A percentile compares a stretch with the other conserved stretches of the same genome.
Evolutionary conservation across 2,888 invertebrate genomes (phyloP).

Genomic region (Lycocerus yunnanus): DNA sequence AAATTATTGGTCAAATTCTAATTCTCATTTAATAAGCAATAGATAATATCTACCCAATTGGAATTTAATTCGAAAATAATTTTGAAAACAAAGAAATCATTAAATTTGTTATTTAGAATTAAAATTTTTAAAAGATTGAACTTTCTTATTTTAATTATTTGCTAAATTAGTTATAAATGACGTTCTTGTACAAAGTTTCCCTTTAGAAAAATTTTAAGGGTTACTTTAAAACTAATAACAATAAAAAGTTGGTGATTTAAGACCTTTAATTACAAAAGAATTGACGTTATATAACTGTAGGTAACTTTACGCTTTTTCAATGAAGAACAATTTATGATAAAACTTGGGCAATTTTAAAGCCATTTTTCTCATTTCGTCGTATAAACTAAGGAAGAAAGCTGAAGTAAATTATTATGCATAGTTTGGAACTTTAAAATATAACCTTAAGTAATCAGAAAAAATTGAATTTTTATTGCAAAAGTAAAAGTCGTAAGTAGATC

Average conservation of each 20-base stretch:
- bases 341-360: conserved; percentile 27
- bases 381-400: conserved; percentile 20
- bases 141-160: not conserved
- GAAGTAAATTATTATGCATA: conserved; percentile 20
- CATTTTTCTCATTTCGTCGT: conserved; percentile 26
- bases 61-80: not conserved
- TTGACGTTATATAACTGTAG: conserved; percentile 17
- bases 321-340: conserved; percentile 24
- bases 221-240: not conserved
- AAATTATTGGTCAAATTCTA: conserved; percentile 31
- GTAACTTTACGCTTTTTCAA: conserved; percentile 29
- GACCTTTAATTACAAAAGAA: conserved; percentile 18
- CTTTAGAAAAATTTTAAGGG: not conserved
- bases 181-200: not conserved
- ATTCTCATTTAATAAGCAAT: conserved; percentile 24
- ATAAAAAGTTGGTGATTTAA: not conserved
- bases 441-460: not conserved
- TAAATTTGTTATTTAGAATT: not conserved
- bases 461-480: conserved; percentile 8
- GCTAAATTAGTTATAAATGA: not conserved
- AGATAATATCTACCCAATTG: conserved; percentile 16
- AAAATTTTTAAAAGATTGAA: not conserved
- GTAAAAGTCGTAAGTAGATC: not conserved
- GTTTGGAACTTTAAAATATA: conserved; percentile 16
- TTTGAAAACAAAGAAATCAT: not conserved